Base-by-base conservation (phyloP, 2,888 invertebrate species). In the Vannuccia rotundouncinata region DNA sequence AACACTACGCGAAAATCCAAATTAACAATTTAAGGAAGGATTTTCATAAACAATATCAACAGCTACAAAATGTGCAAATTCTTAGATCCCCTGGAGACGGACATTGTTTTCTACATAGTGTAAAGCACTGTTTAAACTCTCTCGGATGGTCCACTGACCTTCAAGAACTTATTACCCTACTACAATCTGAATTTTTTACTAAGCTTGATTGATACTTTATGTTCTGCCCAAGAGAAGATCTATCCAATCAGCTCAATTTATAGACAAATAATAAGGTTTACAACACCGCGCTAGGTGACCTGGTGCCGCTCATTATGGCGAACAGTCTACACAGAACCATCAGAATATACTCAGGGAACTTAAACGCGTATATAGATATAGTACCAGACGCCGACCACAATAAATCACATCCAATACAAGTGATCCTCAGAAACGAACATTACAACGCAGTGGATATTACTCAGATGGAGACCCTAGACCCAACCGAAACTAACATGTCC, bases 181-280 rank as follows among this genome's bases (percentile, higher is more conserved):
- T 66, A 27, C 66, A 66, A 66, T 5, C 66, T 22, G 66, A 66
- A 66, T 66, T 66, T 66, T 66, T n/a, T 22, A 22, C 66, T 5
- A 66, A 66, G 10, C 66, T 66, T 22, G 66, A 66, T 22, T 22
- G 25, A 66, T 66, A 66, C 25, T n/a, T 27, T 66, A 22, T 66
- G 25, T 66, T 66, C 66, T 66, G 66, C 66, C 66, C 25, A 17
- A 17, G 45, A 45, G 45, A 45, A 45, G 45, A 45, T 45, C 45
- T 45, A 45, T 22, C 25, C 25, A n/a, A n/a, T 66, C 10, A n/a
- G 10, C 25, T 66, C 2, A 66, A n/a, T 66, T 66, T 66, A 66
- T 66, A 66, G 13, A 66, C 66, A 66, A 66, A 22, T 66, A n/a
- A 66, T 66, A 66, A 66, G 66, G 25, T 66, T n/a, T 66, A 66